Base-by-base conservation (phyloP, 2,888 invertebrate genomes). In the Falcaria lacertinaria region DNA sequence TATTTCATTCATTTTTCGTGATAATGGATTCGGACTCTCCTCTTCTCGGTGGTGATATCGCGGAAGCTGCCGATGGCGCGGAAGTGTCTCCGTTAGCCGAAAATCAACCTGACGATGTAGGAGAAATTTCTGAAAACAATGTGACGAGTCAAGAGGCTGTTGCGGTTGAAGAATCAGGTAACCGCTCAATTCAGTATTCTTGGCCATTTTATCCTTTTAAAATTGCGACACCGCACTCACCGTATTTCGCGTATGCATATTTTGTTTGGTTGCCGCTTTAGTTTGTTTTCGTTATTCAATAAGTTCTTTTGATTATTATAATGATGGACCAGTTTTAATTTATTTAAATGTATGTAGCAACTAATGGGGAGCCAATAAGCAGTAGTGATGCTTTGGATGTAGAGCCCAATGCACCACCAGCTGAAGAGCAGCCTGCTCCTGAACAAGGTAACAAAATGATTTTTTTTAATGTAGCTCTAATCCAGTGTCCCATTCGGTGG, bases 1-100 rank as follows among this genome's bases (percentile, higher is more conserved):
- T 37, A 51, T 40, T 50, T 39, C 48, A 54, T 42, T 53, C 46
- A 44, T 45, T 45, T 52, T 45, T 54, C 15, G 22, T 44, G 42
- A 66, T 47, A 56, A 89, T 89, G 89, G 89, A 89, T 54, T 80
- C 86, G 15, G 85, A 89, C 56, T 75, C 83, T 39, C 78, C 73
- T 47, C 64, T 82, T 52, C 81, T 80, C 41, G 74, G 69, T 47
- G 85, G n/a, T n/a, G n/a, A n/a, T n/a, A n/a, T n/a, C n/a, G n/a
- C n/a, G n/a, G n/a, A n/a, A 83, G 64, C 70, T 74, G 54, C 65
- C 80, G 88, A 88, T 84, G 88, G 89, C 85, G 89, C 83, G 83
- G 87, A 89, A 83, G 84, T 81, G 60, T 83, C 75, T 50, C 80
- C 82, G 61, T 64, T 80, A 61, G 79, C 70, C 59, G 88, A 83